phyloP scores from a whole-genome alignment of 2,888 invertebrate genomes.

The Digitonthophagus gazella region DNA sequence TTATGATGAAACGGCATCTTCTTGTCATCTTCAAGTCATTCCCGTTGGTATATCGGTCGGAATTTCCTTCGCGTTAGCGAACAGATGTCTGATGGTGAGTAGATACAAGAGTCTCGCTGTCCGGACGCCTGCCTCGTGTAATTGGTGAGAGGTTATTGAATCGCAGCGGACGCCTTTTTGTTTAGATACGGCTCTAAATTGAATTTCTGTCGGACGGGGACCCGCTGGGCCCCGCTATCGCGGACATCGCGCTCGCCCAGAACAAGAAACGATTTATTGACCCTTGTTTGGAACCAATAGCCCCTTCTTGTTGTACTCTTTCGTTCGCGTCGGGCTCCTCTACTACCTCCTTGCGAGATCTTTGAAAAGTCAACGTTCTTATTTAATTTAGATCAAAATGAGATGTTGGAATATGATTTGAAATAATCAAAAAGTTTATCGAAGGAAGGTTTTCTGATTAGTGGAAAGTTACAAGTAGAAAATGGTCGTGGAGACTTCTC shows the following conservation, averaged over 20 bases:
- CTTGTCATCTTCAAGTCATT: background rate
- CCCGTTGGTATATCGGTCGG: background rate
- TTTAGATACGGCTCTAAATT: conserved; percentile 45
- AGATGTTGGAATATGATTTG: too few species aligned
- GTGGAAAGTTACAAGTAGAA: too few species aligned
- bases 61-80: conserved; percentile 5
- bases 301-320: conserved; percentile 6
- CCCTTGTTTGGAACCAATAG: background rate
- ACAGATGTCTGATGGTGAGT: conserved; percentile 28
- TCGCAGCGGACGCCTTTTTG: conserved; percentile 48
- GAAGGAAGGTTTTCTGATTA: too few species aligned
- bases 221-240: conserved; percentile 29
- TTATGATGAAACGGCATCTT: too few species aligned
- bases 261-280: conserved; percentile 9
- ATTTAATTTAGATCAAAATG: background rate
- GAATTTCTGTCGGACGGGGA: conserved; percentile 39
- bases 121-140: conserved; percentile 39
- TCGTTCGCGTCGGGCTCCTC: background rate
- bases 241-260: conserved; percentile 21
- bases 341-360: background rate
- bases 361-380: too few species aligned
- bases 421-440: too few species aligned
- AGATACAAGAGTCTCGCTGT: conserved; percentile 19
- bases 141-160: conserved; percentile 49
- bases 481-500: too few species aligned